These are phyloP conservation scores for Columba livia DNA, from an alignment of 2,113 vertebrate genomes.

Conservation along the genomic window DNA sequence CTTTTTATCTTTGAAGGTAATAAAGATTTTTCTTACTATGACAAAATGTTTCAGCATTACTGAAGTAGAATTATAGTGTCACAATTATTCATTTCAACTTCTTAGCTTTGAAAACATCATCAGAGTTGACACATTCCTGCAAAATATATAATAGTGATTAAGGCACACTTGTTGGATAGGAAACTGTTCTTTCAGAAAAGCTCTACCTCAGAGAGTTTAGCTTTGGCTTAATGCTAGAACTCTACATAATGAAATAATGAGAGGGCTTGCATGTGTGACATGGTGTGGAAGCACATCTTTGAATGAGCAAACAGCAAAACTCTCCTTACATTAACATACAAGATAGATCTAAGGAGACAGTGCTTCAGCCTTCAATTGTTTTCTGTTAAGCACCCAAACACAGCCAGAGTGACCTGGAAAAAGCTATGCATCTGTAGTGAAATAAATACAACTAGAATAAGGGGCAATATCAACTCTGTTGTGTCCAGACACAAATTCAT, in stretches of 20 bases:
- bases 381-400: background rate
- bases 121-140: background rate
- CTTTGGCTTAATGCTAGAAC: background rate
- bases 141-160: background rate
- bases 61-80: background rate
- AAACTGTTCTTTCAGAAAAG: background rate
- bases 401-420: background rate
- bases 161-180: background rate
- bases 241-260: background rate
- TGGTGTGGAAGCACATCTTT: background rate
- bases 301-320: background rate
- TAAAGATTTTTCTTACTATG: background rate
- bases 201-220: background rate
- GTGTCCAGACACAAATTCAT: background rate
- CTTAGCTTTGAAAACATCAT: background rate
- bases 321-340: background rate
- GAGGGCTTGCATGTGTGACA: background rate
- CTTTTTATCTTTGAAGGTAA: conserved; percentile 17
- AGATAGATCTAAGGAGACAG: background rate
- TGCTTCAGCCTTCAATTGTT: background rate
- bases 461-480: background rate
- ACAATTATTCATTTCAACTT: background rate
- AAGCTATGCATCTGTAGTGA: background rate
- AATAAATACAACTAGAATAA: background rate
- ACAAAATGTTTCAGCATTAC: background rate